A percentile compares a stretch with the other conserved stretches of the same genome.
Evolutionary conservation across 1,140 invertebrate genomes (phyloP).

Genomic region (Caerostris darwini): DNA sequence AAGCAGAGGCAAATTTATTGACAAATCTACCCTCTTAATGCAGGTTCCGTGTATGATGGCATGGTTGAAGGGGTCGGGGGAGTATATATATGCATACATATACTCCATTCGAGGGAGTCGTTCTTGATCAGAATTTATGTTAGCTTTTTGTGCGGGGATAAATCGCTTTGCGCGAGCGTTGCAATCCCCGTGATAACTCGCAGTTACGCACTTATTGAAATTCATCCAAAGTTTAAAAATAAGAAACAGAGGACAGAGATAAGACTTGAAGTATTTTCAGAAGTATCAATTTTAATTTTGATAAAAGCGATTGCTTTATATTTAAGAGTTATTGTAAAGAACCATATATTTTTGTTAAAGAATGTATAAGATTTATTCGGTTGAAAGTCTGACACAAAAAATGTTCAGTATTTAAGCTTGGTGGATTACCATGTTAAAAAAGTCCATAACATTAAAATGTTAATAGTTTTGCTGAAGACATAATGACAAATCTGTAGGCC

Average conservation of each 20-base stretch:
- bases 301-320: too few species aligned
- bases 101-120: background rate
- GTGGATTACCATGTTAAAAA: too few species aligned
- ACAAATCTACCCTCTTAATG: slow-evolving; percentile 68
- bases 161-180: slow-evolving; percentile 50
- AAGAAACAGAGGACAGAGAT: background rate
- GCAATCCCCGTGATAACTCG: slow-evolving; percentile 65
- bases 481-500: too few species aligned
- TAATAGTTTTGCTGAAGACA: too few species aligned
- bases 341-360: too few species aligned
- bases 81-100: background rate
- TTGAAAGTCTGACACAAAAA: too few species aligned
- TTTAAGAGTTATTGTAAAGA: too few species aligned
- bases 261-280: background rate
- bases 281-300: too few species aligned
- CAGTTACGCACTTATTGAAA: background rate
- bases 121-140: slow-evolving; percentile 67
- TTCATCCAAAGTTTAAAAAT: background rate
- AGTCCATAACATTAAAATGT: too few species aligned
- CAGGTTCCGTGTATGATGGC: slow-evolving; percentile 65
- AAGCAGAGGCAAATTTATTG: slow-evolving; percentile 74
- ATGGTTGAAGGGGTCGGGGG: background rate
- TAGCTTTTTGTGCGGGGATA: slow-evolving; percentile 68
- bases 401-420: too few species aligned
- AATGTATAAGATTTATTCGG: too few species aligned